A percentile compares a stretch with the other conserved stretches of the same genome.
Evolutionary conservation across 2,888 invertebrate species (phyloP).

Genomic region (Pterostichus niger): DNA sequence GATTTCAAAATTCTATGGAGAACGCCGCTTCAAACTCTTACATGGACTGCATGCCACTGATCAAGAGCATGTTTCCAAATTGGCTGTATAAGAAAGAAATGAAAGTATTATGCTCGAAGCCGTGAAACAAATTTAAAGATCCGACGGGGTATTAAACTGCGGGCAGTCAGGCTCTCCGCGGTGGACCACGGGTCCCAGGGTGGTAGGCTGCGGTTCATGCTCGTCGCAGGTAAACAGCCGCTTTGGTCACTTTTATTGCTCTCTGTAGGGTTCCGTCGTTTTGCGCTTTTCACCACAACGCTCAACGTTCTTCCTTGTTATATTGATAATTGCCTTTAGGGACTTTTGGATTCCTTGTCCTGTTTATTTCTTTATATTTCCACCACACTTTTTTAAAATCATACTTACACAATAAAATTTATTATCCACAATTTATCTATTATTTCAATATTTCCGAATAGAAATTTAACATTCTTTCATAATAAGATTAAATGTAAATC

Average conservation of each 20-base stretch:
- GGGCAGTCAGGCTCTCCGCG: neutral
- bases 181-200: neutral
- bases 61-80: neutral
- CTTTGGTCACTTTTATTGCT: conserved; percentile 47
- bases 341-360: neutral
- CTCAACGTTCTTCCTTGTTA: conserved; percentile 32
- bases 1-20: too few species aligned
- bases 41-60: too few species aligned
- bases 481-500: too few species aligned
- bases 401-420: neutral
- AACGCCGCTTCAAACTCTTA: too few species aligned
- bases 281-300: conserved; percentile 46
- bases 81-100: neutral
- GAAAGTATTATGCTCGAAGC: neutral
- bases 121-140: conserved; percentile 4
- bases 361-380: conserved; percentile 37
- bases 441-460: too few species aligned
- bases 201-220: neutral
- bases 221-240: conserved; percentile 36
- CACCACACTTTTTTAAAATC: conserved; percentile 14
- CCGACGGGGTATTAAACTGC: neutral
- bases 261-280: conserved; percentile 40
- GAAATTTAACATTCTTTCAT: too few species aligned
- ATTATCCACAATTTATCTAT: too few species aligned
- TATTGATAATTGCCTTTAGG: conserved; percentile 48